Evolutionary conservation across 2,888 invertebrate genomes (phyloP).

Genomic region (Eristalis tenax): DNA sequence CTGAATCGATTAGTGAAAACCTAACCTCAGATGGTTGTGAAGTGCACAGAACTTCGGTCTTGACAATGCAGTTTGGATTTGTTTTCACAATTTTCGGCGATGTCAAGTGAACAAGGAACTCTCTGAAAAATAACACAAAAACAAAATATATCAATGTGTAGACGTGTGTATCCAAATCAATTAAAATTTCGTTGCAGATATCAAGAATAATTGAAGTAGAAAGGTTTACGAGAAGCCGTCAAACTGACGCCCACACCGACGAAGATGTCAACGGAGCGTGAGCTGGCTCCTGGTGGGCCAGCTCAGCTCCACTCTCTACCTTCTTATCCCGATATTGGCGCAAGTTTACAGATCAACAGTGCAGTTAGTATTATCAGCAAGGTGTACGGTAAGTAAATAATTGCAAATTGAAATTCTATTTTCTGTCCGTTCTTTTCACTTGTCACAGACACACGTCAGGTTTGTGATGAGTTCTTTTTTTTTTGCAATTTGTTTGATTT

Average conservation of each 20-base stretch:
- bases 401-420: conserved; percentile 52
- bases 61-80: conserved; percentile 88
- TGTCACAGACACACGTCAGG: neutral
- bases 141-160: conserved; percentile 20
- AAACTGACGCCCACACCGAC: conserved; percentile 80
- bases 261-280: conserved; percentile 84
- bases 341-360: conserved; percentile 81
- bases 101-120: conserved; percentile 87
- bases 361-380: conserved; percentile 83
- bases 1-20: conserved; percentile 82
- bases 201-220: conserved; percentile 44
- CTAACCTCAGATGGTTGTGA: conserved; percentile 88
- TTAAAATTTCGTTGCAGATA: conserved; percentile 63
- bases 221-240: conserved; percentile 72
- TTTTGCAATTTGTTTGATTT: neutral
- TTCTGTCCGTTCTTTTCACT: conserved; percentile 22
- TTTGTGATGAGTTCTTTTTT: neutral
- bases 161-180: neutral
- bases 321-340: conserved; percentile 82
- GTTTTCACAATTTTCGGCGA: conserved; percentile 86
- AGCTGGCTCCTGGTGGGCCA: conserved; percentile 82
- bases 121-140: conserved; percentile 81
- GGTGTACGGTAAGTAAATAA: conserved; percentile 81
- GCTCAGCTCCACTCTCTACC: conserved; percentile 82
- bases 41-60: conserved; percentile 90